Evolutionary conservation across 1,140 invertebrate genomes (phyloP), one percentile per base, ranked within the genome.

Genomic region (Spodoptera frugiperda): DNA sequence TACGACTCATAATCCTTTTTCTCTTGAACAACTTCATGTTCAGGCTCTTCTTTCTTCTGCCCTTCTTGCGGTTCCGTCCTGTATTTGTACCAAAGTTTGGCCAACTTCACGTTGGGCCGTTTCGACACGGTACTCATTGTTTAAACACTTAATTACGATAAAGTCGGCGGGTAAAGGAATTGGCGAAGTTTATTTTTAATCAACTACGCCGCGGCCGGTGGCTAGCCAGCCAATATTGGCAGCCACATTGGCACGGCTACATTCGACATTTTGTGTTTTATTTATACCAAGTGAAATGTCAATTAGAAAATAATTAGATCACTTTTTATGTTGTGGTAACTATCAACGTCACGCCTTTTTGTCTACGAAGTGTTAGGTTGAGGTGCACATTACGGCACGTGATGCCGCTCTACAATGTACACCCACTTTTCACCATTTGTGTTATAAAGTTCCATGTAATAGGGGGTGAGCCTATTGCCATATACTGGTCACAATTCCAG

Each of bases 71-170:
- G 63, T 78, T 86, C 79, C n/a, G 85, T 82, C 10, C 76, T 75
- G 53, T 94, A 93, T 87, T 94, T 94, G 77, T 93, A 93, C 33
- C 92, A 89, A 5, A 94, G 79, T 83, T 87, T 91, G 1, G 90
- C 87, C n/a, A 93, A 82, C 82, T 93, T 93, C 15, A 92, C 83
- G 51, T 93, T 93, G 2, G 87, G 84, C 25, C 90, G 80, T 55
- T 88, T 89, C 76, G 80, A 78, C 25, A 87, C 73, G 0, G 85
- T 83, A 75, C 80, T 87, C 89, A 93, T 93, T 79, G 63, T 76
- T n/a, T 63, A 21, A 57, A 65, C 57, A 65, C 72, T 39, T 61
- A 63, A 48, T 65, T 61, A 65, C 49, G 12, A 79, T 39, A 44
- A 70, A 74, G 59, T 51, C 14, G 17, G 49, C 63, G 17, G 10